Base-by-base conservation (phyloP, 2,113 vertebrate genomes). In the Semicossyphus pulcher region DNA sequence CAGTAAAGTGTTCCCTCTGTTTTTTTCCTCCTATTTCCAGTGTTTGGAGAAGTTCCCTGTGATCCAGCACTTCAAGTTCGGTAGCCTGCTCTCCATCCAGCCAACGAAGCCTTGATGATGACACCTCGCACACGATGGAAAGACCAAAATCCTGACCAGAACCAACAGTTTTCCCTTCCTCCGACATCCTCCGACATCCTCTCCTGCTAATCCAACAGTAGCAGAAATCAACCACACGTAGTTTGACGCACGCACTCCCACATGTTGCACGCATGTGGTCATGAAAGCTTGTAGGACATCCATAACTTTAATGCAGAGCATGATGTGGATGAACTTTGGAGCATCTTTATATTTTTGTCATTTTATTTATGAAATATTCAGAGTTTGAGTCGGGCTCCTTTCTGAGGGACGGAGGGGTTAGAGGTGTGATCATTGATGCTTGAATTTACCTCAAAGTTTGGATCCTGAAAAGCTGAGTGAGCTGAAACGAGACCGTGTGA, bases 1-100 rank as follows among this genome's bases (percentile, higher is more conserved):
- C n/a, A n/a, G n/a, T 14, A 14, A 14, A 15, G 12, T 15, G 12
- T 23, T 2, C 23, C 37, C 23, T 56, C 7, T 67, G 25, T 14
- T 3, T 31, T 5, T 62, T 49, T 20, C 12, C 15, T 31, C 14
- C 8, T 0, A 1, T 39, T 63, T 67, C 10, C 91, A 99, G 97
- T 99, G 98, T 93, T 91, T 99, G 94, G 97, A 99, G 92, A 99
- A 99, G 94, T 99, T 99, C 81, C 98, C 98, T 0, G 98, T 99
- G 86, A 98, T 99, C 92, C 98, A 99, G 86, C 98, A 99, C 94
- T 99, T 99, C 92, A 99, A 97, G 85, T 99, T 99, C 0, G 97
- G 98, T 77, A 98, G 96, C 92, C 93, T 99, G 88, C 95, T 99
- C 78, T 95, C 98, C 86, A 97, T 99, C 93, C 95, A 97, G 72